Conservation (phyloP, 1,140 invertebrate genomes). For the Wasmannia auropunctata region DNA sequence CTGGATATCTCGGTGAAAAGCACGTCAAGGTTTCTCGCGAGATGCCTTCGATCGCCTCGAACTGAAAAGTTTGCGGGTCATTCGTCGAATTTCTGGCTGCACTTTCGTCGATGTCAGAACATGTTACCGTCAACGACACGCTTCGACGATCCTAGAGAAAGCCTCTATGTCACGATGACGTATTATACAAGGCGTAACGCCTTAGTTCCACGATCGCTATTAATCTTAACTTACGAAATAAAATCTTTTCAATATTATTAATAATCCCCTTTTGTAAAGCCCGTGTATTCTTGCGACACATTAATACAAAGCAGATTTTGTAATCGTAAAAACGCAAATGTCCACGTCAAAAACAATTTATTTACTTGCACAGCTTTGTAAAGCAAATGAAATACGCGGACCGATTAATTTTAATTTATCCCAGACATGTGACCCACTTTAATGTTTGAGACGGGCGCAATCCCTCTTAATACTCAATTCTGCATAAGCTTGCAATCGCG, state of each 20-base stretch:
- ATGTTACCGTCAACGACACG: not conserved
- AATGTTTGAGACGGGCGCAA: not conserved
- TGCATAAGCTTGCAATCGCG: not conserved
- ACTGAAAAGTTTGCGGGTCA: conserved; percentile 25
- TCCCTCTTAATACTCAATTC: not conserved
- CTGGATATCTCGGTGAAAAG: conserved; percentile 16
- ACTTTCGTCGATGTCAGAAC: conserved; percentile 19
- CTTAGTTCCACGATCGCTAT: not conserved
- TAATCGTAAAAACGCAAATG: not conserved
- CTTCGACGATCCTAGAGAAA: not conserved
- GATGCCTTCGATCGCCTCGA: not conserved
- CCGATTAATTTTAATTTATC: conserved; percentile 33
- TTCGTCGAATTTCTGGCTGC: conserved; percentile 38
- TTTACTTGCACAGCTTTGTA: not conserved
- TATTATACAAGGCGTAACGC: not conserved
- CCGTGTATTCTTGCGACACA: not conserved
- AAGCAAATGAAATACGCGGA: not conserved
- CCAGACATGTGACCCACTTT: not conserved
- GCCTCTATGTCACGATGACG: not conserved
- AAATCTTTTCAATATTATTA: not conserved
- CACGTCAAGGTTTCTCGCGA: conserved; percentile 3
- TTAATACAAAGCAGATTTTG: not conserved
- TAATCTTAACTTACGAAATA: not conserved
- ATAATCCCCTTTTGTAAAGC: not conserved
- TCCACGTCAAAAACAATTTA: not conserved